A percentile compares a stretch with the other conserved stretches of the same genome.
Evolutionary conservation across 2,888 invertebrate species (phyloP).

Genomic region (Alviniconcha strummeri): DNA sequence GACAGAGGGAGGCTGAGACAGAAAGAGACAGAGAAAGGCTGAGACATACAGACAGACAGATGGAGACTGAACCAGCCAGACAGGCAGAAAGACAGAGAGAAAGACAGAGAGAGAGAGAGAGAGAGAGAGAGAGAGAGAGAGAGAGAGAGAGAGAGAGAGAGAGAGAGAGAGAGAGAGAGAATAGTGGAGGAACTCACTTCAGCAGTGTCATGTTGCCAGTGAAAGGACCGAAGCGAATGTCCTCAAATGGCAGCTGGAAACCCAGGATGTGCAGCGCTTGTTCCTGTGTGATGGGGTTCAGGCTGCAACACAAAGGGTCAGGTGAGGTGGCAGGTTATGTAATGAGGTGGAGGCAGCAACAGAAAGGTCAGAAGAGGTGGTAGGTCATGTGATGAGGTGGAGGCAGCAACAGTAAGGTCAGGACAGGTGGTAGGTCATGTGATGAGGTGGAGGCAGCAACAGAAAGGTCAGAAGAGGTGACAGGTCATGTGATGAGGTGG

Average conservation of each 20-base stretch:
- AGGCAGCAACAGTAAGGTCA: neutral
- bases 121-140: too few species aligned
- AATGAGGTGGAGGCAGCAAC: too few species aligned
- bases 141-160: too few species aligned
- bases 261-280: constrained; percentile 65
- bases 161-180: too few species aligned
- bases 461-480: neutral
- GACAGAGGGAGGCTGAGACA: too few species aligned
- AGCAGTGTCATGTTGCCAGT: constrained; percentile 67
- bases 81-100: too few species aligned
- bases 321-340: too few species aligned
- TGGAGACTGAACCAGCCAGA: too few species aligned
- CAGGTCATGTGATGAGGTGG: too few species aligned
- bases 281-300: constrained; percentile 67
- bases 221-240: constrained; percentile 68
- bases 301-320: constrained; percentile 41
- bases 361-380: neutral
- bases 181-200: constrained; percentile 53
- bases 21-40: too few species aligned
- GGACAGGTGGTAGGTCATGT: neutral
- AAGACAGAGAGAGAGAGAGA: too few species aligned
- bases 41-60: too few species aligned
- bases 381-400: neutral
- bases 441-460: neutral
- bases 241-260: constrained; percentile 63